Percentiles rank a stretch among this genome's conserved stretches.
These are phyloP conservation scores for Pedicia rivosa DNA, from an alignment of 2,888 invertebrate species.

Conservation along the genomic window DNA sequence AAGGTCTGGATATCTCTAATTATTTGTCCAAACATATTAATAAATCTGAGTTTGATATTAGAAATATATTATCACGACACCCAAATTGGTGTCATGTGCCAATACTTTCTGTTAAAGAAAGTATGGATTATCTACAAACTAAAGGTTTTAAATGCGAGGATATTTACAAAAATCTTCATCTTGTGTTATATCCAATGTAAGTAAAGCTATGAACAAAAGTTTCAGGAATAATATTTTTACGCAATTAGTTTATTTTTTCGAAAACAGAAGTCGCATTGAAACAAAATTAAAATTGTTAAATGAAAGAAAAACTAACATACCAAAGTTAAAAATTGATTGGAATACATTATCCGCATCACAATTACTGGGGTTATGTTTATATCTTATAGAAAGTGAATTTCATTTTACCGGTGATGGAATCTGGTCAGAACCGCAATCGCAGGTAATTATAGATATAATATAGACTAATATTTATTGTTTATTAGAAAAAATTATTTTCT, in stretches of 20 bases:
- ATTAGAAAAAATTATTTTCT: too few species aligned
- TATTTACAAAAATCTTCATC: constrained; percentile 42
- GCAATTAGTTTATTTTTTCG: constrained; percentile 18
- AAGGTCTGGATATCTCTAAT: constrained; percentile 29
- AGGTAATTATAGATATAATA: constrained; percentile 1
- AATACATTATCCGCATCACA: constrained; percentile 31
- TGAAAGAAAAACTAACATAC: background rate
- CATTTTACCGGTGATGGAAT: constrained; percentile 64
- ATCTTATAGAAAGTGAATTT: constrained; percentile 52
- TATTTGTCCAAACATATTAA: constrained; percentile 29
- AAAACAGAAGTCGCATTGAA: constrained; percentile 23
- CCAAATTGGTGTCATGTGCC: constrained; percentile 48
- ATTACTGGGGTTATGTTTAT: constrained; percentile 46
- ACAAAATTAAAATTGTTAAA: constrained; percentile 21
- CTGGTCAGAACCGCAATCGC: constrained; percentile 35
- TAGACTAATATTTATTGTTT: too few species aligned
- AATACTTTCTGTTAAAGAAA: constrained; percentile 38
- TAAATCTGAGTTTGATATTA: constrained; percentile 19
- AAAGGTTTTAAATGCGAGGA: constrained; percentile 34
- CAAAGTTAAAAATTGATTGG: constrained; percentile 15
- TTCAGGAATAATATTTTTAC: too few species aligned
- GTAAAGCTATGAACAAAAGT: too few species aligned
- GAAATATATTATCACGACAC: constrained; percentile 35
- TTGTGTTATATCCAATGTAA: constrained; percentile 55
- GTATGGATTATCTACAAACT: constrained; percentile 36